Percentiles rank a stretch among this genome's conserved stretches.
These are phyloP conservation scores for Xestoiulus laeticollis DNA, from an alignment of 2,888 invertebrate species.

Conservation along the genomic window DNA sequence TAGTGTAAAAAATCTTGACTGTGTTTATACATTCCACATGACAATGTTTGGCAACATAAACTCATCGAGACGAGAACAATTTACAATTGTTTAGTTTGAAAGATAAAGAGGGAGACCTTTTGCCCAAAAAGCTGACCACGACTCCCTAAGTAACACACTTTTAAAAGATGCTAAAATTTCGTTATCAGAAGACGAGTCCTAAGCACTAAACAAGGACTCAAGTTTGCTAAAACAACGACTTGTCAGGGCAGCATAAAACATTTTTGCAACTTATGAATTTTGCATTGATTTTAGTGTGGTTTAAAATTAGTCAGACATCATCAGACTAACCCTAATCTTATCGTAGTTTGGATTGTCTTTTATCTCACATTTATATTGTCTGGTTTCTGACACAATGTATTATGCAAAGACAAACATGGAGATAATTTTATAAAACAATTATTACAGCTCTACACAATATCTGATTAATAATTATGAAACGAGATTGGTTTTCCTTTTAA, in stretches of 20 bases:
- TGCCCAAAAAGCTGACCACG: background rate
- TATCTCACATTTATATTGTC: background rate
- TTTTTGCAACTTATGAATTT: too few relatives aligned
- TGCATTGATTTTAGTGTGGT: too few relatives aligned
- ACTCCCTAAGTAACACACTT: slow-evolving; percentile 43
- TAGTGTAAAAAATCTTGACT: background rate
- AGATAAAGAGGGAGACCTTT: slow-evolving; percentile 17
- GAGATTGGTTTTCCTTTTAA: background rate
- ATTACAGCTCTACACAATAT: background rate
- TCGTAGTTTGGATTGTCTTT: background rate
- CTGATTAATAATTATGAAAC: background rate
- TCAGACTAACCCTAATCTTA: background rate
- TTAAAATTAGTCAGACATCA: background rate
- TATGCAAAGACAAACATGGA: background rate
- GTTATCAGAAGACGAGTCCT: background rate
- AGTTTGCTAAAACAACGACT: too few relatives aligned
- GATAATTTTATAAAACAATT: background rate
- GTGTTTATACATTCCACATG: slow-evolving; percentile 50
- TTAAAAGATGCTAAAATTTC: background rate
- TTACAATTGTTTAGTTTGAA: slow-evolving; percentile 52
- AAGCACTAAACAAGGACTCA: background rate
- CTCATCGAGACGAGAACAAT: slow-evolving; percentile 45
- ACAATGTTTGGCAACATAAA: slow-evolving; percentile 43
- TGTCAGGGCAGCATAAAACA: too few relatives aligned
- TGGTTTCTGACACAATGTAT: background rate